phyloP scores from a whole-genome alignment of 2,888 invertebrate species.

The Suillia variegata region DNA sequence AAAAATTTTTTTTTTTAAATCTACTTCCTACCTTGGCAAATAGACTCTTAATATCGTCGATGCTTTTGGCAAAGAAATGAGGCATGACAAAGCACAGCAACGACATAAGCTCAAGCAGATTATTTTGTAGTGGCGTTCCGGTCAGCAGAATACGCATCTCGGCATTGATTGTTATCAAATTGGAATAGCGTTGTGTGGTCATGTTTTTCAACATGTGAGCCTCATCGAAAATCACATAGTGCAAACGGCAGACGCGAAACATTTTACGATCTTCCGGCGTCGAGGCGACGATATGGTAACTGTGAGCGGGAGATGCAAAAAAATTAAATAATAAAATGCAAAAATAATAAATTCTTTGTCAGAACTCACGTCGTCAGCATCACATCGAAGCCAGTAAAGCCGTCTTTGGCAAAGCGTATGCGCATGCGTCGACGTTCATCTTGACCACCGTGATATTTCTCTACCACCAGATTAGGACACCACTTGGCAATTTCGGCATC shows the following conservation, averaged over 20 bases:
- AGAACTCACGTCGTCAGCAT: constrained; percentile 88
- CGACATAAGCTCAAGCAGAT: constrained; percentile 93
- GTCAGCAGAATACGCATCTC: constrained; percentile 86
- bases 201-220: constrained; percentile 99
- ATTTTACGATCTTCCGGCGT: constrained; percentile 88
- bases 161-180: constrained; percentile 87
- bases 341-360: too few relatives aligned
- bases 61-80: constrained; percentile 86
- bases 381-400: constrained; percentile 77
- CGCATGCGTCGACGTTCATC: constrained; percentile 83
- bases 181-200: constrained; percentile 88
- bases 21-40: constrained; percentile 75
- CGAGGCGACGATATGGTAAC: constrained; percentile 65
- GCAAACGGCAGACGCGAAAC: constrained; percentile 85
- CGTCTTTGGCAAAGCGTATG: constrained; percentile 74
- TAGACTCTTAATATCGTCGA: constrained; percentile 83
- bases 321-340: constrained; percentile 15
- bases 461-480: constrained; percentile 80
- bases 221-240: constrained; percentile 95
- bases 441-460: constrained; percentile 86
- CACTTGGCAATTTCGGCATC: constrained; percentile 75
- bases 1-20: too few relatives aligned
- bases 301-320: too few relatives aligned
- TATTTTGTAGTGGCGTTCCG: constrained; percentile 96
- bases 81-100: constrained; percentile 96